Conservation (phyloP, 2,113 vertebrate genomes). For the Paradoxurus hermaphroditus region DNA sequence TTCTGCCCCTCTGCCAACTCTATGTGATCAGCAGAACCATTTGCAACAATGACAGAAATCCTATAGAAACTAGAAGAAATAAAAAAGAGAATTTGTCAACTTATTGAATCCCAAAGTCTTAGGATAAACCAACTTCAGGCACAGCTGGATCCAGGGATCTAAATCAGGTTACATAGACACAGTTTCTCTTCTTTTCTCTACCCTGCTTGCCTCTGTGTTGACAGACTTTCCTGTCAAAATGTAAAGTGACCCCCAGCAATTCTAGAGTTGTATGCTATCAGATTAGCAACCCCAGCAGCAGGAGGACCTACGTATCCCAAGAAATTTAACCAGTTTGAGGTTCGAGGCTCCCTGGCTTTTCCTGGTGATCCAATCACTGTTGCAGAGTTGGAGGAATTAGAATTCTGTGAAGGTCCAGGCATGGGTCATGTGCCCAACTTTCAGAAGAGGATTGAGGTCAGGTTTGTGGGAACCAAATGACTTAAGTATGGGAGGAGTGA, state of each 20-base stretch:
- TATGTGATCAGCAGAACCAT: not conserved
- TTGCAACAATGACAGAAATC: not conserved
- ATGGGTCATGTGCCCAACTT: not conserved
- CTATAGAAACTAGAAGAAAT: not conserved
- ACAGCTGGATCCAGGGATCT: not conserved
- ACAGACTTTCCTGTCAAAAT: not conserved
- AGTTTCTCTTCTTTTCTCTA: not conserved
- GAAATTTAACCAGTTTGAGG: not conserved
- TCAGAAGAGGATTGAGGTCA: not conserved
- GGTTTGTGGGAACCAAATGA: not conserved
- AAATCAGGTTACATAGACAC: not conserved
- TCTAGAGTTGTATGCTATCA: not conserved
- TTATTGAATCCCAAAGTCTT: not conserved
- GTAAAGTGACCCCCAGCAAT: not conserved
- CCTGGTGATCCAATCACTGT: not conserved
- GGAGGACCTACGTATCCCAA: not conserved
- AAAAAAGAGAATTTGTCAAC: not conserved
- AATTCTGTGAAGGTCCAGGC: not conserved
- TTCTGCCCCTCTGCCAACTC: not conserved
- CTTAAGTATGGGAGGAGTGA: not conserved
- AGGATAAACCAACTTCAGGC: not conserved
- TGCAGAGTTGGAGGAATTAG: not conserved
- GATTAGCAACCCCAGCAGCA: not conserved
- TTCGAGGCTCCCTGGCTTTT: not conserved
- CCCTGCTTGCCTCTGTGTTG: not conserved